A percentile compares a stretch with the other conserved stretches of the same genome.
These are phyloP conservation scores for Drosophila diplacantha DNA, from an alignment of 2,888 invertebrate genomes.

Conservation along the genomic window DNA sequence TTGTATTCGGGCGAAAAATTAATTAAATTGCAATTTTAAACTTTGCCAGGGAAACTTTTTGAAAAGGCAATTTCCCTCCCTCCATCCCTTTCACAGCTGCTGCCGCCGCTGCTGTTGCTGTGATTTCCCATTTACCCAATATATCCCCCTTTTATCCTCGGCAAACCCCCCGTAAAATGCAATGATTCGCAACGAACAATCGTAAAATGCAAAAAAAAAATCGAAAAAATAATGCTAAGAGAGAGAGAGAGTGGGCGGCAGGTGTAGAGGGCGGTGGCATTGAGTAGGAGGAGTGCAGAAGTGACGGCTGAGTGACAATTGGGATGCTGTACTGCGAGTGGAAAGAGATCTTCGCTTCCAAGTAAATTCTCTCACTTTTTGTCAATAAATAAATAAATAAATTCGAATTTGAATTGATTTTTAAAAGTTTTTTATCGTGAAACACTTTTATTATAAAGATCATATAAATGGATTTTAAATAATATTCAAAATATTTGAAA, in stretches of 20 bases:
- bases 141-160: constrained; percentile 10
- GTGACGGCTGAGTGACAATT: constrained; percentile 39
- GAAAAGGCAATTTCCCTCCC: constrained; percentile 40
- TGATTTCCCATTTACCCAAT: constrained; percentile 3
- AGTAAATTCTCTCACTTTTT: constrained; percentile 10
- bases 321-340: constrained; percentile 7
- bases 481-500: too few relatives aligned
- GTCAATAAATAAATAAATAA: too few relatives aligned
- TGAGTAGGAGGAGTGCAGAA: constrained; percentile 1
- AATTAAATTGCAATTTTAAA: constrained; percentile 43
- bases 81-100: constrained; percentile 15
- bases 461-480: too few relatives aligned
- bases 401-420: too few relatives aligned
- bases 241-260: not conserved
- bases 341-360: constrained; percentile 13
- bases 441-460: too few relatives aligned
- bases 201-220: constrained; percentile 47
- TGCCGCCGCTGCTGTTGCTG: constrained; percentile 15
- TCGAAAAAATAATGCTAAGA: constrained; percentile 18
- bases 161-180: constrained; percentile 28
- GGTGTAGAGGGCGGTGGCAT: constrained; percentile 8
- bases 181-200: constrained; percentile 54
- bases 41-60: constrained; percentile 24
- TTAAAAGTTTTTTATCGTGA: too few relatives aligned
- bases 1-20: constrained; percentile 24